Evolutionary conservation across 2,113 vertebrate genomes (phyloP), one percentile per base, ranked within the genome.

Genomic region (Heterotis niloticus): DNA sequence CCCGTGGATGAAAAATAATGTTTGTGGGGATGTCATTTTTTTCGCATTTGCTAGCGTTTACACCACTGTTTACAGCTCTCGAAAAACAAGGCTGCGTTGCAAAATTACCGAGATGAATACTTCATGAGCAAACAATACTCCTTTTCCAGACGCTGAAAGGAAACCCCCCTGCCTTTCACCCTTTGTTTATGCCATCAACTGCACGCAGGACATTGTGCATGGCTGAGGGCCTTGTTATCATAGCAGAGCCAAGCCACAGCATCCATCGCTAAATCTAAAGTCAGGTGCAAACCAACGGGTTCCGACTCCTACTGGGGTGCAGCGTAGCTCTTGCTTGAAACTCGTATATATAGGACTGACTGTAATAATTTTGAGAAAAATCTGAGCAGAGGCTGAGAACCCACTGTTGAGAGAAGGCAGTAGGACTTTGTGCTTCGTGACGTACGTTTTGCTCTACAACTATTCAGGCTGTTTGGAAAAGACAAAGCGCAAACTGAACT

Each of bases 151-250:
- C 60, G 13, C 4, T 20, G 14, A 12, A 14, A 62, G 60, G 60
- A 62, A 62, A 62, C 12, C 14, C 14, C 10, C 60, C 34, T 44
- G 3, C 28, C 24, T 56, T 57, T 14, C 54, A 74, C 57, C 52
- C 10, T 54, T 52, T 28, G 28, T 74, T 74, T 59, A 62, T 62
- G 18, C 52, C 4, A 14, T 34, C 34, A 5, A 10, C 67, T 28
- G 26, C 71, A 74, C 54, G 16, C 57, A 59, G 72, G 72, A 28
- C 72, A 59, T 12, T 59, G n/a, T 57, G 72, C 20, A 52, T 52
- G 57, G 52, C 24, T 74, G 52, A 54, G 72, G 72, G 54, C 16
- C 23, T 28, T 24, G 57, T 74, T 74, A 57, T 29, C n/a, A 17
- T 10, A n/a, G 10, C 56, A 23, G 23, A 54, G 56, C 26, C 23